Evolutionary conservation across 2,797 vertebrate species (phyloP).

Genomic region (Pangasius krempfi): DNA sequence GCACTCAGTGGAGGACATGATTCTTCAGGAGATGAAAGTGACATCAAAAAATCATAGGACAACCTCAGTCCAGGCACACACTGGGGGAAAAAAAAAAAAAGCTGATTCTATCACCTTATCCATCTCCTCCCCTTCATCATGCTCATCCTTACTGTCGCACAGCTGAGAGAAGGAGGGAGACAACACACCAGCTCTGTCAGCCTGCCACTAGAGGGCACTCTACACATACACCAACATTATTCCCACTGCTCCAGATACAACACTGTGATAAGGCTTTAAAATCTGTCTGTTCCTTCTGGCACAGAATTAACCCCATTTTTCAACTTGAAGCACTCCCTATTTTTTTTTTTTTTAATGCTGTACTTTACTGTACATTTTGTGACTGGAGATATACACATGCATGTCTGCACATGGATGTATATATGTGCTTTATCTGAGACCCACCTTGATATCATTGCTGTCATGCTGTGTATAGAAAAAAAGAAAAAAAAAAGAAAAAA

Average conservation of each 20-base stretch:
- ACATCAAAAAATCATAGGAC: not conserved
- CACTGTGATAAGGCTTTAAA: not conserved
- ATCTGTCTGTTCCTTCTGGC: no score
- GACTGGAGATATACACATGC: not conserved
- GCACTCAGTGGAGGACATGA: not conserved
- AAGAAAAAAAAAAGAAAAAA: not conserved
- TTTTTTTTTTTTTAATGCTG: not conserved
- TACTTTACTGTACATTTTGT: not conserved
- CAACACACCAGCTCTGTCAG: slow-evolving; percentile 37
- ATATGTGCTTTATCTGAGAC: slow-evolving; percentile 2
- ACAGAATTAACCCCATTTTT: not conserved
- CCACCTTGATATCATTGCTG: slow-evolving; percentile 17
- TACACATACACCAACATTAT: not conserved
- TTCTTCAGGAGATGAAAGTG: not conserved
- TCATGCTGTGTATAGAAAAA: slow-evolving; percentile 8
- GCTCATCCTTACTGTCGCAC: slow-evolving; percentile 48
- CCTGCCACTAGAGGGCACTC: slow-evolving; percentile 7
- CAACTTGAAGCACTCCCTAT: not conserved
- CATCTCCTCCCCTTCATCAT: slow-evolving; percentile 30
- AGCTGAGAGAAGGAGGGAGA: slow-evolving; percentile 33
- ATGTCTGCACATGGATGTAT: not conserved
- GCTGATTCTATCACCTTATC: slow-evolving; percentile 21
- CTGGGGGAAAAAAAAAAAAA: not conserved
- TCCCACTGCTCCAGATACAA: not conserved
- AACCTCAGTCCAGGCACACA: not conserved